A percentile compares a stretch with the other conserved stretches of the same genome.
Conservation (phyloP, 1,140 invertebrate species). For the Bombus ignitus region DNA sequence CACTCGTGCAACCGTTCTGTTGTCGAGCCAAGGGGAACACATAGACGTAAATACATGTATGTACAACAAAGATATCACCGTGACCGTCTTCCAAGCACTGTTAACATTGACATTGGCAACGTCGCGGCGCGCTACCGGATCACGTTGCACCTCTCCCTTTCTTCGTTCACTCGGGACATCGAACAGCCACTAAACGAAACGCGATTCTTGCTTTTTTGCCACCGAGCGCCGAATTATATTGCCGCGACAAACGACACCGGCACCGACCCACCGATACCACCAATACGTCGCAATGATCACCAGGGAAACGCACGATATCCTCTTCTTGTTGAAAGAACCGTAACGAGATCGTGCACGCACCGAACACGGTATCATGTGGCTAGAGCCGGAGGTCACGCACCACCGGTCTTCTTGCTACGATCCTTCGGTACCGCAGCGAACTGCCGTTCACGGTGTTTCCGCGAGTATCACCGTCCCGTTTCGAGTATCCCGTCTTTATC, state of each 20-base stretch:
- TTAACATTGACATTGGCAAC: conserved; percentile 50
- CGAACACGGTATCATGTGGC: conserved; percentile 31
- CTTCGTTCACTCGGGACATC: neutral
- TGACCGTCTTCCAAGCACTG: conserved; percentile 35
- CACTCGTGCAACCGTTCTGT: neutral
- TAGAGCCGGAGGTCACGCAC: conserved; percentile 26
- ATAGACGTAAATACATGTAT: neutral
- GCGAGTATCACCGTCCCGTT: conserved; percentile 3
- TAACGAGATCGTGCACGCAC: conserved; percentile 13
- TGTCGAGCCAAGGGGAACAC: neutral
- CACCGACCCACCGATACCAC: conserved; percentile 4
- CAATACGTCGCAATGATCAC: neutral
- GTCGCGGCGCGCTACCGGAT: conserved; percentile 15
- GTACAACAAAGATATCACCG: conserved; percentile 23
- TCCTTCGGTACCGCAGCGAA: conserved; percentile 22
- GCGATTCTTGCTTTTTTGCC: neutral
- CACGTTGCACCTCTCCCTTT: conserved; percentile 11
- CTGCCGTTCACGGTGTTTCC: neutral
- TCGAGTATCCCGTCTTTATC: conserved; percentile 26
- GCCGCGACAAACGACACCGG: neutral
- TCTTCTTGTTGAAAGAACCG: neutral
- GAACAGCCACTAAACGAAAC: neutral
- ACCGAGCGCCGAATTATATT: neutral
- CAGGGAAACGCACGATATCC: neutral
- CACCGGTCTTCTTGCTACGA: neutral